phyloP scores from a whole-genome alignment of 2,797 vertebrate species.

The Odontamblyopus rebecca region DNA sequence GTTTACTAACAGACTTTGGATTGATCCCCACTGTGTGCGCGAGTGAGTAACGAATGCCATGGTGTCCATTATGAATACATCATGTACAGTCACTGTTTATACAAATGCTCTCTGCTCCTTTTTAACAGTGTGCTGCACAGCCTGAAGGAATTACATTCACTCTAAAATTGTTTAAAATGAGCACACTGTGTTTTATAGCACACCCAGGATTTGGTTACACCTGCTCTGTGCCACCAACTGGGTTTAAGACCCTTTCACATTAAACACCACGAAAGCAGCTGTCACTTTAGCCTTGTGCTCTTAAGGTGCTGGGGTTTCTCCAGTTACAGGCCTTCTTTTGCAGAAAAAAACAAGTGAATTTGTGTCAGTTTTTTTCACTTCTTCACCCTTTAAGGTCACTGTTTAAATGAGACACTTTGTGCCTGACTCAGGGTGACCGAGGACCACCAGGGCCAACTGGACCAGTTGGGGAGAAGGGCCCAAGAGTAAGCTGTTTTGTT shows the following conservation, averaged over 20 bases:
- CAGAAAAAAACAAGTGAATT: neutral
- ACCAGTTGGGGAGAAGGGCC: conserved; percentile 88
- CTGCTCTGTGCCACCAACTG: conserved; percentile 24
- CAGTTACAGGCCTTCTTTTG: conserved; percentile 45
- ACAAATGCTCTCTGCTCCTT: no score
- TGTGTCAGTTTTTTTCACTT: conserved; percentile 16
- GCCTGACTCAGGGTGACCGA: conserved; percentile 84
- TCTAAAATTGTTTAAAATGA: conserved; percentile 11
- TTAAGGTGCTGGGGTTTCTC: conserved; percentile 1
- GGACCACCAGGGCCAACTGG: conserved; percentile 90
- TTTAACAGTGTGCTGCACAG: neutral
- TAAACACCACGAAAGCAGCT: conserved; percentile 29
- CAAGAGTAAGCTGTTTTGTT: conserved; percentile 77
- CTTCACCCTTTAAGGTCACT: conserved; percentile 33
- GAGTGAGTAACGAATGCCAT: no score
- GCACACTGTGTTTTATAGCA: conserved; percentile 14
- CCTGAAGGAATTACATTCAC: neutral
- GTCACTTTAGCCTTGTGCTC: no score
- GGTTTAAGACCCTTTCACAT: conserved; percentile 33
- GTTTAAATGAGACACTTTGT: conserved; percentile 39
- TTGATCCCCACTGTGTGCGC: neutral
- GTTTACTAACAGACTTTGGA: neutral
- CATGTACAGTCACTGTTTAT: no score
- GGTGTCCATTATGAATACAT: no score
- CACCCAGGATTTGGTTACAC: conserved; percentile 26